phyloP scores from a whole-genome alignment of 2,113 vertebrate species.

The Otolemur garnettii region DNA sequence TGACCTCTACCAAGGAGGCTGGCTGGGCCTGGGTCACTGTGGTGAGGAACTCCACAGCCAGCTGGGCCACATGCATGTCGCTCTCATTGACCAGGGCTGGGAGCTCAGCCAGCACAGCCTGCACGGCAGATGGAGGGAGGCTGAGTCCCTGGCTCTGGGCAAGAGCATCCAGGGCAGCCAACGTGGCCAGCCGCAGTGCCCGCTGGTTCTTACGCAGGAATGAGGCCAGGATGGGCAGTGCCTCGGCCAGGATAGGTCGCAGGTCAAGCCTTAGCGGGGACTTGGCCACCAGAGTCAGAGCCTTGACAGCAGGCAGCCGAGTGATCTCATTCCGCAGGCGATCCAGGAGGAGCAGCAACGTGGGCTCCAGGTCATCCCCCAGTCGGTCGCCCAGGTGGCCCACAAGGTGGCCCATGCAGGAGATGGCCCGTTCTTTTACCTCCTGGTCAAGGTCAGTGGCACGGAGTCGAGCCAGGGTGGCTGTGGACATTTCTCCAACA shows the following conservation, averaged over 20 bases:
- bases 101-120: conserved; percentile 91
- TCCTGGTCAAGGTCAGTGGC: conserved; percentile 97
- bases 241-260: conserved; percentile 91
- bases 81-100: conserved; percentile 92
- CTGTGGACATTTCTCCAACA: conserved; percentile 89
- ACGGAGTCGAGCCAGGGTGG: conserved; percentile 92
- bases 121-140: conserved; percentile 90
- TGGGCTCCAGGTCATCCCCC: conserved; percentile 90
- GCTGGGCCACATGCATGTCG: conserved; percentile 96
- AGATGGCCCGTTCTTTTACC: conserved; percentile 96
- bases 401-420: conserved; percentile 94
- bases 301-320: conserved; percentile 93
- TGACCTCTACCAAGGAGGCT: conserved; percentile 90
- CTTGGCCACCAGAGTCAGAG: conserved; percentile 90
- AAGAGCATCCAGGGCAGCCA: conserved; percentile 91
- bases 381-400: conserved; percentile 93
- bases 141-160: conserved; percentile 91
- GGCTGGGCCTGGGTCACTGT: conserved; percentile 91
- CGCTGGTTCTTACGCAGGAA: conserved; percentile 96
- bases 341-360: conserved; percentile 93
- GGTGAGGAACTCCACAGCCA: conserved; percentile 92
- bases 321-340: conserved; percentile 96
- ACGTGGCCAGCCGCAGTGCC: conserved; percentile 91
- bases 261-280: conserved; percentile 93
- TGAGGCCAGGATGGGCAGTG: conserved; percentile 92